Evolutionary conservation across 1,140 invertebrate species (phyloP), one percentile per base, ranked within the genome.

Genomic region (Drosophila pandora): DNA sequence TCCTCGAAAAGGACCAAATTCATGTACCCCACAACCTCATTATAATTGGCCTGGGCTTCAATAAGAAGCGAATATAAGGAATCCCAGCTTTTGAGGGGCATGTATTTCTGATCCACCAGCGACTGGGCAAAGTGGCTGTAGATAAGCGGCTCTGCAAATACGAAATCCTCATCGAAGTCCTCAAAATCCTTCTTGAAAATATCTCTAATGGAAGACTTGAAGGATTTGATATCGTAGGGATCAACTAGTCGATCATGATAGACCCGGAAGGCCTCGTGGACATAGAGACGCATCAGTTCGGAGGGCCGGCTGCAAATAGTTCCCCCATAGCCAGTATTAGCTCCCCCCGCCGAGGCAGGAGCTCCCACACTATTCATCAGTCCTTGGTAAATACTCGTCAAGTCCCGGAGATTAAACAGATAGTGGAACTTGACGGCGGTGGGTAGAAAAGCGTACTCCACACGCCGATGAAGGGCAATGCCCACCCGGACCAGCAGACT

Each of bases 381-480:
- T 0, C 90, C 97, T 96, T 97, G 92, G 69, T 92, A 97, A 63
- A 97, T 96, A 90, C 98, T 98, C 2, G 97, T 97, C 3, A 99
- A 92, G 92, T 99, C 98, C 64, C 98, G 93, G 25, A 99, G 92
- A 92, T 98, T 99, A 92, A 99, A 99, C 22, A 97, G 93, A 85
- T 99, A 99, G 92, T 99, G 98, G 91, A 99, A 99, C 92, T 98
- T 99, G 23, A 97, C 93, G 5, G 97, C 98, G 1, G 98, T 99
- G 3, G 98, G 98, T 48, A 98, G 92, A 91, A 98, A 98, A 0
- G 94, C 95, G 3, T 94, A 89, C 0, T 95, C 91, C 0, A 99
- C 93, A 84, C 96, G 96, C 7, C 93, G 92, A 85, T 99, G 98
- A 1, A 98, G 92, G 1, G 93, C 92, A 4, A 98, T 92, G 0